Percentiles rank a stretch among this genome's conserved stretches.
Conservation (phyloP, 2,797 vertebrate species). For the Sylvia borin region DNA sequence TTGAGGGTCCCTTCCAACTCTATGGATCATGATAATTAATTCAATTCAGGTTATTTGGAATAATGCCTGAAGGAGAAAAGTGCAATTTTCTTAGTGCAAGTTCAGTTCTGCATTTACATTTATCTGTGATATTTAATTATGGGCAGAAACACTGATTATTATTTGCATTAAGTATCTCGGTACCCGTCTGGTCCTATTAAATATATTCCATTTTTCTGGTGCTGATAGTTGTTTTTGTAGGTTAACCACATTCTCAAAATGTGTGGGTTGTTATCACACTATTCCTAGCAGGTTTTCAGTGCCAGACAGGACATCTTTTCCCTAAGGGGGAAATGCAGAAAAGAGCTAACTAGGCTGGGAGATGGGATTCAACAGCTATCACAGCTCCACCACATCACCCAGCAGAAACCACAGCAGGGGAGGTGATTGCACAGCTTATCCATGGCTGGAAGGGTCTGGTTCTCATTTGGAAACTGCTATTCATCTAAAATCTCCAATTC, state of each 20-base stretch:
- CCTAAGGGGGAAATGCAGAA: background rate
- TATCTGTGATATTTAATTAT: background rate
- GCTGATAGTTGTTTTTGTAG: background rate
- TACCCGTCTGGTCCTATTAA: background rate
- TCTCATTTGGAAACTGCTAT: conserved; percentile 28
- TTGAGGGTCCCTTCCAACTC: background rate
- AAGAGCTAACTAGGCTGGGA: background rate
- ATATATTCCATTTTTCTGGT: background rate
- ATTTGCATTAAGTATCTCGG: background rate
- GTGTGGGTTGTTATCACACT: background rate
- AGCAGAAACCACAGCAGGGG: background rate
- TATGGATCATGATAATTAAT: background rate
- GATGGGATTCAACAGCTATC: background rate
- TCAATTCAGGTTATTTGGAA: background rate
- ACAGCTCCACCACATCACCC: background rate
- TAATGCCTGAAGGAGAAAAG: background rate
- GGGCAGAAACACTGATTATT: background rate
- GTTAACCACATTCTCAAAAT: background rate
- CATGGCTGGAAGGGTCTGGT: background rate
- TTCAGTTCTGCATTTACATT: background rate
- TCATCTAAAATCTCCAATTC: background rate
- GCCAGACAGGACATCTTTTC: background rate
- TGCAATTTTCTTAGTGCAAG: background rate
- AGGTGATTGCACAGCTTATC: background rate
- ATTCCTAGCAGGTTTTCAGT: background rate